These are phyloP conservation scores for Dryobates pubescens DNA, from an alignment of 2,797 vertebrate species.

Conservation along the genomic window DNA sequence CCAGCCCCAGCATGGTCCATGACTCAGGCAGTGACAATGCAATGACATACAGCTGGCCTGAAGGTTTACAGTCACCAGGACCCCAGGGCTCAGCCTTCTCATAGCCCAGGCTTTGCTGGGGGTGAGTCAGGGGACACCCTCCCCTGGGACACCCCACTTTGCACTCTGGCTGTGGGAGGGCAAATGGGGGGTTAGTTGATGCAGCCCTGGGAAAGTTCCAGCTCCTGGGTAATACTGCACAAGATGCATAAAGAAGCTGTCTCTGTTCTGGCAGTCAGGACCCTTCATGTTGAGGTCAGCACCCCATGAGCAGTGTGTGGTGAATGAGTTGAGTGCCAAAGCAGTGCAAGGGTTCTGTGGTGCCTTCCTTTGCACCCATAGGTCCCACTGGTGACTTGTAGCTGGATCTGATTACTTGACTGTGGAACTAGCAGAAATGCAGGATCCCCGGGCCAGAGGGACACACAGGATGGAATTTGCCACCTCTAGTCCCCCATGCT, in stretches of 20 bases:
- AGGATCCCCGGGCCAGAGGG: background rate
- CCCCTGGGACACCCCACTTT: background rate
- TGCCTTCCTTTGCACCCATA: background rate
- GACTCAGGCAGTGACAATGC: constrained; percentile 46
- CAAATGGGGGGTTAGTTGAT: background rate
- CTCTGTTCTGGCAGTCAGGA: background rate
- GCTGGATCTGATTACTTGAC: background rate
- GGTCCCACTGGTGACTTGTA: background rate
- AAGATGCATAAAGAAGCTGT: background rate
- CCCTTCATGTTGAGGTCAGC: background rate
- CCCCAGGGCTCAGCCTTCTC: constrained; percentile 11
- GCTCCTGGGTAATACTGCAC: background rate
- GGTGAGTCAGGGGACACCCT: constrained; percentile 50
- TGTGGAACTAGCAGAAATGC: background rate
- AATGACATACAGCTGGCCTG: constrained; percentile 15
- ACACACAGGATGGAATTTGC: background rate
- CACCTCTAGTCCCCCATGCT: background rate
- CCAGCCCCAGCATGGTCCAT: background rate
- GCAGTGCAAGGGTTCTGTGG: accelerated
- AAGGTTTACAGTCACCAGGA: background rate
- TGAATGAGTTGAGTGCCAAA: background rate
- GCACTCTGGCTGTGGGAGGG: background rate
- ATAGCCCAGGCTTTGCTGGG: constrained; percentile 20
- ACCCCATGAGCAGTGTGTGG: background rate
- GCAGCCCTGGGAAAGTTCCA: constrained; percentile 36